These are phyloP conservation scores for Xiphias gladius DNA, from an alignment of 2,113 vertebrate species.

Conservation along the genomic window DNA sequence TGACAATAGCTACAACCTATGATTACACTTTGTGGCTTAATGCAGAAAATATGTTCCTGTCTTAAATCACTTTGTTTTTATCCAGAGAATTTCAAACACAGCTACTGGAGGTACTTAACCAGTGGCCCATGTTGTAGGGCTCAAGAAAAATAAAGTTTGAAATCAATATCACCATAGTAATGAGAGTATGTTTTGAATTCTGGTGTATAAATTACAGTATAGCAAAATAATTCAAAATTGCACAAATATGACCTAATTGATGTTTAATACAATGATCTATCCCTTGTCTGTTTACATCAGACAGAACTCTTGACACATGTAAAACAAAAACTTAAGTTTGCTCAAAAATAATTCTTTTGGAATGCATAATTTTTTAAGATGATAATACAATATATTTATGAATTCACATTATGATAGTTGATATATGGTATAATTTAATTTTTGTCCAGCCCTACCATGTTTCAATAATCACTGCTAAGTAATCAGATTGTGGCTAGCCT, in stretches of 20 bases:
- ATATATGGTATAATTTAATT: not conserved
- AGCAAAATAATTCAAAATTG: too few relatives aligned
- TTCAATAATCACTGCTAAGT: not conserved
- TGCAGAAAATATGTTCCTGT: slow-evolving; percentile 20
- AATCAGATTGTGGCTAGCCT: not conserved
- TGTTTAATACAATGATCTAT: not conserved
- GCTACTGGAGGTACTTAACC: not conserved
- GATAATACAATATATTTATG: not conserved
- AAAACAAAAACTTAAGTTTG: not conserved
- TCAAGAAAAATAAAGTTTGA: too few relatives aligned
- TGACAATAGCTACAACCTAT: slow-evolving; percentile 20
- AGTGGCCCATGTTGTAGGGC: not conserved
- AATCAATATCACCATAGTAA: too few relatives aligned
- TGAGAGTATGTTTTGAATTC: not conserved
- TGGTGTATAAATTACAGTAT: too few relatives aligned
- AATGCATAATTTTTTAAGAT: not conserved
- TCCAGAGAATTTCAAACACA: not conserved
- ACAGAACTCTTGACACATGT: not conserved
- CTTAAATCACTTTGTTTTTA: slow-evolving; percentile 8
- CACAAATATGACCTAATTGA: not conserved
- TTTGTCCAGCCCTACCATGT: not conserved
- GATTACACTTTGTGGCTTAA: slow-evolving; percentile 35
- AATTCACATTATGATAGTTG: not conserved
- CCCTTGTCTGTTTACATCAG: not conserved
- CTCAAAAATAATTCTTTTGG: not conserved